Percentiles rank a stretch among this genome's conserved stretches.
These are phyloP conservation scores for Hippocampus comes DNA, from an alignment of 2,113 vertebrate genomes.

Conservation along the genomic window DNA sequence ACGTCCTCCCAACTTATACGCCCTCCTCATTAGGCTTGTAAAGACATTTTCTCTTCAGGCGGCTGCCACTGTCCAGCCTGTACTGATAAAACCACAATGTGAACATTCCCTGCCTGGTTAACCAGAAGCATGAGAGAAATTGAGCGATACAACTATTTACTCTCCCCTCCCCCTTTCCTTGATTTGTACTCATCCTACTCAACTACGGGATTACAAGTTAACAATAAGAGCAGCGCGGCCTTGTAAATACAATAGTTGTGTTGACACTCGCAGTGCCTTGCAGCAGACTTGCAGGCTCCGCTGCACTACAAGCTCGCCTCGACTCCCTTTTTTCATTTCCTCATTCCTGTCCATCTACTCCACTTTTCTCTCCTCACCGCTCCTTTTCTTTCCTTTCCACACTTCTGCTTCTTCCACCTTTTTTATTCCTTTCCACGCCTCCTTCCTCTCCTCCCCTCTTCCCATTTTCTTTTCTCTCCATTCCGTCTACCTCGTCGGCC, in stretches of 20 bases:
- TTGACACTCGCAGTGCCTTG: conserved; percentile 67
- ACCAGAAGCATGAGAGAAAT: conserved; percentile 70
- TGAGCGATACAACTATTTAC: conserved; percentile 48
- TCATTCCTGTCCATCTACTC: conserved; percentile 13
- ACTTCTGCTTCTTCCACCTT: neutral
- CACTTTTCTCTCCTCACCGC: neutral
- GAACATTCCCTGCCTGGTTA: conserved; percentile 70
- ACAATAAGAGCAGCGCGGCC: conserved; percentile 71
- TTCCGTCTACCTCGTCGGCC: neutral
- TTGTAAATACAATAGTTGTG: conserved; percentile 78
- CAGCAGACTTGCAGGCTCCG: conserved; percentile 75
- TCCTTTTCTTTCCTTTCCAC: conserved; percentile 10
- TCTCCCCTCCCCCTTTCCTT: conserved; percentile 28
- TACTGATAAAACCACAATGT: conserved; percentile 66
- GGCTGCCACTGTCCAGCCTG: conserved; percentile 63
- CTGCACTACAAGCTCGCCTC: conserved; percentile 51
- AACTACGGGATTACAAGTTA: conserved; percentile 69
- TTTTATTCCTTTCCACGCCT: neutral
- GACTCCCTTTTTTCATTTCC: conserved; percentile 4
- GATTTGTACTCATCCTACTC: conserved; percentile 45
- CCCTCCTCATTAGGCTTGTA: conserved; percentile 37
- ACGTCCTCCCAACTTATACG: neutral
- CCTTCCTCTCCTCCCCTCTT: conserved; percentile 1
- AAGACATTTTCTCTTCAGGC: conserved; percentile 54
- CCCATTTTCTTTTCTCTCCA: conserved; percentile 5